Base-by-base conservation (phyloP, 2,888 invertebrate genomes). In the Allophyes oxyacanthae region DNA sequence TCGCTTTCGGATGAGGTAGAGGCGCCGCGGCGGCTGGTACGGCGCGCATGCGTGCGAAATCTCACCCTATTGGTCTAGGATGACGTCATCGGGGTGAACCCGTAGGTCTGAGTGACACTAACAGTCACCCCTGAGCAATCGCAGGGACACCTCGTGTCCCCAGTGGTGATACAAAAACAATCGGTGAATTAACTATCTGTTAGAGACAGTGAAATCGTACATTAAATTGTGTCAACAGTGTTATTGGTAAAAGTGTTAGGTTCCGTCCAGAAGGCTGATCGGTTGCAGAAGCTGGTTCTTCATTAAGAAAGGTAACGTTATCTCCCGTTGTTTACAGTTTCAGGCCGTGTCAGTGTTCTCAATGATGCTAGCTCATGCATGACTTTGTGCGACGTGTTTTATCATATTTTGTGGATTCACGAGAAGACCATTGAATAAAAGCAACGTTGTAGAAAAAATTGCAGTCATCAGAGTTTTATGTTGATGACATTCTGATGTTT, bases 21-120 rank as follows among this genome's bases (percentile, higher is more conserved):
- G 93, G 92, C 93, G 93, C 89, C 93, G 86, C 85, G 85, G 83
- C 79, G 93, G 90, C 93, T 93, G 84, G 75, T 54, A 70, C n/a
- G 78, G 64, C 88, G 83, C 93, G 93, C 93, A 90, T 89, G 93
- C 92, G 93, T 81, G 66, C 45, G 52, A 74, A 77, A 84, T 83
- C 83, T 83, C 86, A 88, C 90, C 91, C 91, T 79, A 93, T 94
- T 94, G 93, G 93, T 88, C 87, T 90, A 88, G 76, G 87, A 86
- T 94, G 93, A 94, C 93, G 93, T 94, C 93, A 94, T 91, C 90
- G 85, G 92, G 93, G 92, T 93, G 91, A 92, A 90, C 88, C 87
- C 87, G 87, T 83, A 81, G 88, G 79, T 90, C 87, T 85, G 85
- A 87, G 86, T 91, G 91, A 91, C 90, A 90, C 86, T 82, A 92